These are phyloP conservation scores for Drosophila burlai DNA, from an alignment of 1,140 invertebrate species.

Conservation along the genomic window DNA sequence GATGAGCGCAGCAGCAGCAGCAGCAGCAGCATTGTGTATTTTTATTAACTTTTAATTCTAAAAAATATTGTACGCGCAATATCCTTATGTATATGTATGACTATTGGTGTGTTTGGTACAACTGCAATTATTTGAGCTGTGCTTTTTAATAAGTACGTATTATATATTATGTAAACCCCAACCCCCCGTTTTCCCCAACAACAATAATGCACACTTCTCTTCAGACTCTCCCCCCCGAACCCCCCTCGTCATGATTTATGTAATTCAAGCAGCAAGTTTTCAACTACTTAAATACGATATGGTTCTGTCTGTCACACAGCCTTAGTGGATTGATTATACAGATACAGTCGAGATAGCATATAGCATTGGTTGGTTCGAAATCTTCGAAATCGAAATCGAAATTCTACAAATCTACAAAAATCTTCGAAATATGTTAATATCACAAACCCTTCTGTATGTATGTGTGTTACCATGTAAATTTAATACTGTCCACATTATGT, in stretches of 20 bases:
- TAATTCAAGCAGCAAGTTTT: slow-evolving; percentile 20
- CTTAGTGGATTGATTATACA: slow-evolving; percentile 8
- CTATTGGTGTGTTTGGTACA: slow-evolving; percentile 37
- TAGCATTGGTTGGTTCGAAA: slow-evolving; percentile 13
- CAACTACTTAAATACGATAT: slow-evolving; percentile 18
- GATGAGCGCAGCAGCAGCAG: not conserved
- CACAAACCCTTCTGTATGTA: slow-evolving; percentile 59
- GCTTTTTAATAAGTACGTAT: slow-evolving; percentile 27
- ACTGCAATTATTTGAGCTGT: slow-evolving; percentile 31
- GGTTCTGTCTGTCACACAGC: slow-evolving; percentile 19
- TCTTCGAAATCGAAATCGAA: slow-evolving; percentile 6
- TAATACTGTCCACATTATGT: slow-evolving; percentile 61
- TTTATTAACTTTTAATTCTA: slow-evolving; percentile 32
- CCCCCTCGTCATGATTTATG: slow-evolving; percentile 8
- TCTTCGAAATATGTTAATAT: slow-evolving; percentile 63
- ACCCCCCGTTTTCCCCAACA: not conserved
- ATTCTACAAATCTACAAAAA: slow-evolving; percentile 23
- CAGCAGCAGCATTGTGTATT: slow-evolving; percentile 25
- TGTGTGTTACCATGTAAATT: slow-evolving; percentile 67
- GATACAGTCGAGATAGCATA: slow-evolving; percentile 12
- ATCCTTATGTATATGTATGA: slow-evolving; percentile 34
- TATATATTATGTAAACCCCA: slow-evolving; percentile 7
- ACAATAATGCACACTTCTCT: slow-evolving; percentile 3
- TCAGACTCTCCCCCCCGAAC: not conserved
- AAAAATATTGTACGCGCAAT: slow-evolving; percentile 29